Conservation (phyloP, 1,140 invertebrate species). For the Meloidogyne chitwoodi region DNA sequence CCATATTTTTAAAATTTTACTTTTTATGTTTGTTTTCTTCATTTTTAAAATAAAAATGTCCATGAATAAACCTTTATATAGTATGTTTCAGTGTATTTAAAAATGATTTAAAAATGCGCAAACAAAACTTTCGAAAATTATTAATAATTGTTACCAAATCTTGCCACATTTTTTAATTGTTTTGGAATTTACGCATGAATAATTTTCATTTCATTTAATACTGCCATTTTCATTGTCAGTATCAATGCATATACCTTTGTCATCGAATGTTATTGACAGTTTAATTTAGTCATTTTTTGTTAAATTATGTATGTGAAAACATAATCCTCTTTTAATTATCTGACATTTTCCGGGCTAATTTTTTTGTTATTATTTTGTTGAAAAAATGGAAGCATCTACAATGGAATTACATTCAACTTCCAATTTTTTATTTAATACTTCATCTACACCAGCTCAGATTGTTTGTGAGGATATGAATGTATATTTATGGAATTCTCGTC, state of each 20-base stretch:
- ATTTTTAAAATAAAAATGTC: too few relatives aligned
- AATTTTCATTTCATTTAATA: background rate
- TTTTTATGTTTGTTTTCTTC: background rate
- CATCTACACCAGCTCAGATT: background rate
- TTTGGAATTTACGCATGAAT: background rate
- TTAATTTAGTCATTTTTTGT: background rate
- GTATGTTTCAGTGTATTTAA: too few relatives aligned
- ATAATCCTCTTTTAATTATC: too few relatives aligned
- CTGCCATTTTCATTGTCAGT: background rate
- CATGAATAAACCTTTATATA: too few relatives aligned
- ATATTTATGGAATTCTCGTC: slow-evolving; percentile 30
- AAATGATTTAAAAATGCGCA: too few relatives aligned
- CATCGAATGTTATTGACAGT: background rate
- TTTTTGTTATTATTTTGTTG: too few relatives aligned
- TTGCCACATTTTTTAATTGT: too few relatives aligned
- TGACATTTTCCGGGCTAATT: too few relatives aligned
- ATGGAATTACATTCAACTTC: background rate
- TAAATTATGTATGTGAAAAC: background rate
- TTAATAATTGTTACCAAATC: too few relatives aligned
- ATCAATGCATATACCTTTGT: background rate
- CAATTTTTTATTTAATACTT: background rate
- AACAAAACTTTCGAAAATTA: too few relatives aligned
- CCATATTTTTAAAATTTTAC: background rate
- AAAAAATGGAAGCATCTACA: slow-evolving; percentile 7
- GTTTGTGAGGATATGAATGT: slow-evolving; percentile 38